Base-by-base conservation (phyloP, 30 jellyfish, hydroid and myxozoan genomes). In the Turritopsis dohrnii region DNA sequence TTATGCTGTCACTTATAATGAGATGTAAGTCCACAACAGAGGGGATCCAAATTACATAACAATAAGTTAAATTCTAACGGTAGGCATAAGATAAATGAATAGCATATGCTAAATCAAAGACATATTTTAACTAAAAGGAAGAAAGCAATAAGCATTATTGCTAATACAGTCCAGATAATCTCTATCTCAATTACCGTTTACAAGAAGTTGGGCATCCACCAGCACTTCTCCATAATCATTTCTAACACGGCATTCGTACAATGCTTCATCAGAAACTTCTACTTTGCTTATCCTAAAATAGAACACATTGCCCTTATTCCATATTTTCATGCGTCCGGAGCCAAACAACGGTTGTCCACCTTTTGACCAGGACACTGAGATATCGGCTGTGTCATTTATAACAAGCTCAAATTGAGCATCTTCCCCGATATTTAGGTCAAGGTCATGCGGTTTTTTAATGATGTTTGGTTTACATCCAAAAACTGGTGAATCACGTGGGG, bases 401-500 rank as follows among this genome's bases (percentile, higher is more conserved):
- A 71, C 71, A 29, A 92, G 31, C 9, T 76, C 60, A 77, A 92
- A 92, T 54, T 53, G 80, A 28, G 97, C 97, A 0, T 84, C 82
- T 75, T 92, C 95, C 25, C 88, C 90, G 24, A 87, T 89, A 23
- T 85, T 77, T 52, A 87, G 79, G 20, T 92, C 96, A 79, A 85
- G 81, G 77, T 92, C 97, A 54, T 81, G 71, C 71, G 97, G 96
- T 72, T 92, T 92, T 16, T 53, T 81, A 18, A 79, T 60, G 76
- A 92, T 80, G 74, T 87, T 95, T 23, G 97, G 97, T 52, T 90
- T 52, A n/a, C 74, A 85, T 3, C 65, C 75, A 3, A 84, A 79
- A 4, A 87, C 91, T 29, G 97, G 97, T 31, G 97, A 92, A 52
- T 87, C 95, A 30, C 96, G 95, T 21, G 97, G 97, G 24, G 97